These are phyloP conservation scores for Synanthedon andrenaeformis DNA, from an alignment of 2,888 invertebrate genomes.

Conservation along the genomic window DNA sequence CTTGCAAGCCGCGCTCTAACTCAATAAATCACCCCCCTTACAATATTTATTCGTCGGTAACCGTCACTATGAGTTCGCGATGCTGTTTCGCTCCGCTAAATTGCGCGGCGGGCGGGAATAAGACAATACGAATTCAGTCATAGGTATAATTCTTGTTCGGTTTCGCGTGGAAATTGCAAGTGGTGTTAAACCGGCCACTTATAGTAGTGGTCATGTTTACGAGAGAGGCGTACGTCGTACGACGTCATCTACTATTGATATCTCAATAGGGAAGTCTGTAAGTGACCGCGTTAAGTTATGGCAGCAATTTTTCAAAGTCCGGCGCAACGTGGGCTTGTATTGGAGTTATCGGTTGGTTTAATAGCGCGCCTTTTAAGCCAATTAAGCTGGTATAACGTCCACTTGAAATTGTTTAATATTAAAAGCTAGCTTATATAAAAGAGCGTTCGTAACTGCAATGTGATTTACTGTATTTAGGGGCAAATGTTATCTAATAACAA, in stretches of 20 bases:
- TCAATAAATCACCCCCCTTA: constrained; percentile 65
- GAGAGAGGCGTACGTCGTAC: constrained; percentile 40
- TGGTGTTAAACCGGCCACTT: neutral
- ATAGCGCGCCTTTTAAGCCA: constrained; percentile 52
- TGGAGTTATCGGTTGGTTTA: constrained; percentile 44
- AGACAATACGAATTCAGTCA: neutral
- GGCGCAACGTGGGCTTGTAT: constrained; percentile 16
- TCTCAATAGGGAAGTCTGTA: constrained; percentile 67
- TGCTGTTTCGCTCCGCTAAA: constrained; percentile 16
- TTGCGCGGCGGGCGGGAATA: neutral
- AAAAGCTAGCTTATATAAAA: neutral
- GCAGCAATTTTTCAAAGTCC: constrained; percentile 61
- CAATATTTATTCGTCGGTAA: constrained; percentile 64
- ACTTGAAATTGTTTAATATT: constrained; percentile 9
- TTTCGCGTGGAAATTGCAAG: neutral
- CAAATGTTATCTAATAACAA: neutral
- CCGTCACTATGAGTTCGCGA: constrained; percentile 40
- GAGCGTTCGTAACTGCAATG: neutral
- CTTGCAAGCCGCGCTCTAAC: constrained; percentile 41
- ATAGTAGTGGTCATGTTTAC: constrained; percentile 41
- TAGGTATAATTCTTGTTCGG: neutral
- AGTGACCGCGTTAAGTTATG: constrained; percentile 64
- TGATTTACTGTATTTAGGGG: neutral
- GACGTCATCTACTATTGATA: constrained; percentile 63
- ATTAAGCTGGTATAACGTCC: constrained; percentile 34